These are phyloP conservation scores for Mycetomoellerius zeteki DNA, from an alignment of 1,140 invertebrate species.

Conservation along the genomic window DNA sequence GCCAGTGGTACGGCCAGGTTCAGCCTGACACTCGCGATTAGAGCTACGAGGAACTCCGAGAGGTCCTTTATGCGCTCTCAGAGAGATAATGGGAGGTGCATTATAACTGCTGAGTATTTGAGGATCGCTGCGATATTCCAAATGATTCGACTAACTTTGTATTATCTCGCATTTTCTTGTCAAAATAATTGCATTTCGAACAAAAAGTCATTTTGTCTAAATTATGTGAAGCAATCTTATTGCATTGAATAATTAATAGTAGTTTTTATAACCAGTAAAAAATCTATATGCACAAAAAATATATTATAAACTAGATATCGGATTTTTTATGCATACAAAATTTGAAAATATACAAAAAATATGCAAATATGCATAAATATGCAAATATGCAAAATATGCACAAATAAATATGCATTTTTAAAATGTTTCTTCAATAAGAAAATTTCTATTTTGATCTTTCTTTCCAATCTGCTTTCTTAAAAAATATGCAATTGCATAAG, in stretches of 20 bases:
- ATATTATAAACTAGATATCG: background rate
- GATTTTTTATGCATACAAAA: no score
- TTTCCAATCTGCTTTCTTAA: no score
- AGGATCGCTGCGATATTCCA: constrained; percentile 17
- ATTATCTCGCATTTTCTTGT: constrained; percentile 8
- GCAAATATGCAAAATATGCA: no score
- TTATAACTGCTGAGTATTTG: constrained; percentile 57
- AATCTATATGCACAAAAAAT: background rate
- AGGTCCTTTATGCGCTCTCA: constrained; percentile 49
- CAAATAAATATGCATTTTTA: no score
- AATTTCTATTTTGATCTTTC: no score
- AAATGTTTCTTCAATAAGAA: no score
- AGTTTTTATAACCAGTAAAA: background rate
- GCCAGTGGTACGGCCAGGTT: constrained; percentile 51
- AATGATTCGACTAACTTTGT: constrained; percentile 24
- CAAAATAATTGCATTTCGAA: background rate
- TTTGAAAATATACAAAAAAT: no score
- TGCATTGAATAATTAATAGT: background rate
- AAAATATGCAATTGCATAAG: no score
- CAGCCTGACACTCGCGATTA: constrained; percentile 70
- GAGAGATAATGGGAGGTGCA: constrained; percentile 37
- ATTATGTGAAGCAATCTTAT: background rate
- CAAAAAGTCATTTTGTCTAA: background rate
- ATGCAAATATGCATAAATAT: no score
- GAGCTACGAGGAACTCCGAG: constrained; percentile 45